These are phyloP conservation scores for Plestiodon gilberti DNA, from an alignment of 2,113 vertebrate species.

Conservation along the genomic window DNA sequence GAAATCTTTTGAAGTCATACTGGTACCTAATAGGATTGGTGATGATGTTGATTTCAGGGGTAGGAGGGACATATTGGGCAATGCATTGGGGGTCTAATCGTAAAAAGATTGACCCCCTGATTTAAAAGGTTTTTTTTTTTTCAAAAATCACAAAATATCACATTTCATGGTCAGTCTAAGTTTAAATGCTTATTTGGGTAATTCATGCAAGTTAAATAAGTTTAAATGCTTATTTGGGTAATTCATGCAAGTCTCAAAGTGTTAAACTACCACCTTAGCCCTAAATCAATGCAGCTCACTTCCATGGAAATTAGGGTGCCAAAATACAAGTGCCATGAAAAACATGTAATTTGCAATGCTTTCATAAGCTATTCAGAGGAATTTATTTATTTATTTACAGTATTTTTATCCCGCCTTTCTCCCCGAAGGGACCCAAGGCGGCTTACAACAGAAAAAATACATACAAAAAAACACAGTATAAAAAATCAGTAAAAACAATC, in stretches of 20 bases:
- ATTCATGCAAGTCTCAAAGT: background rate
- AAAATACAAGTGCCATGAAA: background rate
- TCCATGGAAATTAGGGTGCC: background rate
- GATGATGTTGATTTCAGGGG: too few species aligned
- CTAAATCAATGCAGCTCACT: background rate
- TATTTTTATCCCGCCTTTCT: too few species aligned
- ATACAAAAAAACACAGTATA: too few species aligned
- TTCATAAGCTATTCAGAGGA: background rate
- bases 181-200: background rate
- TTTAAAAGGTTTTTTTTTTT: background rate
- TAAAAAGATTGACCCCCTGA: background rate
- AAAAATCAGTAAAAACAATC: too few species aligned
- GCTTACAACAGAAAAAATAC: too few species aligned
- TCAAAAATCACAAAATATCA: background rate
- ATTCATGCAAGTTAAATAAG: background rate
- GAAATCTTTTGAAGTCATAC: too few species aligned
- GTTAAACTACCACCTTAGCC: background rate
- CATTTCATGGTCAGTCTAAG: background rate
- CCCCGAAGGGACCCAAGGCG: too few species aligned
- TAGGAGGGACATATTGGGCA: background rate
- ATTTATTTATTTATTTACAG: too few species aligned
- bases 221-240: background rate
- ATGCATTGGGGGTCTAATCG: background rate
- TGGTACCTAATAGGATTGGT: too few species aligned
- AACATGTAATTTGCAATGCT: background rate